phyloP scores from a whole-genome alignment of 2,888 invertebrate species.

The Athalia circularis region DNA sequence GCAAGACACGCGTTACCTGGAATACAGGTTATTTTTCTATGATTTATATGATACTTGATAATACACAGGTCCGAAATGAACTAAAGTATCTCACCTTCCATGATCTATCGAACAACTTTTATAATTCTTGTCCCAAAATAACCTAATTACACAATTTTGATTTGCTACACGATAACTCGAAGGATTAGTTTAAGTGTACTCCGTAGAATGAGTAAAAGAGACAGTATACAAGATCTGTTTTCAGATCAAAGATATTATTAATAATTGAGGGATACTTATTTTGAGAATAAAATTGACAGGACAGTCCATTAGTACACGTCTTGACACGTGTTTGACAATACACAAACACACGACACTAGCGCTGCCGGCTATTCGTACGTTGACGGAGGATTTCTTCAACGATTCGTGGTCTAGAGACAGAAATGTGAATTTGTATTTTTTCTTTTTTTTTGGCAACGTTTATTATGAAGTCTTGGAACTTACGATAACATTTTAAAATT shows the following conservation, averaged over 20 bases:
- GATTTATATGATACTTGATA: neutral
- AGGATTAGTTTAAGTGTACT: no score
- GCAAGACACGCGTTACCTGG: conserved; percentile 59
- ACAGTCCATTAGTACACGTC: neutral
- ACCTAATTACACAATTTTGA: neutral
- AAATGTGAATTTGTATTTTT: neutral
- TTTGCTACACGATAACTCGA: neutral
- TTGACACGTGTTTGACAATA: neutral
- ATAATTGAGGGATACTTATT: no score
- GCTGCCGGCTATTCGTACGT: neutral
- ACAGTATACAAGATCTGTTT: no score
- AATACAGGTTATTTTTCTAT: neutral
- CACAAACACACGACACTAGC: no score
- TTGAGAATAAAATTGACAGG: neutral
- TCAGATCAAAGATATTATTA: no score
- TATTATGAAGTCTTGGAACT: neutral
- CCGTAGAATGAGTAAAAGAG: no score
- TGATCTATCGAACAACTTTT: neutral
- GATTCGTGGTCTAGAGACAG: neutral
- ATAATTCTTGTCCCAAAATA: neutral
- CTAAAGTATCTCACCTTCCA: conserved; percentile 15
- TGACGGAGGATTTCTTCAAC: neutral
- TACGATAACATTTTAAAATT: no score
- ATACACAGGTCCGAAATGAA: neutral
- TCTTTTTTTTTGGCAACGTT: neutral